A percentile compares a stretch with the other conserved stretches of the same genome.
phyloP scores from a whole-genome alignment of 2,113 vertebrate genomes.

The Onychorhynchus coronatus region DNA sequence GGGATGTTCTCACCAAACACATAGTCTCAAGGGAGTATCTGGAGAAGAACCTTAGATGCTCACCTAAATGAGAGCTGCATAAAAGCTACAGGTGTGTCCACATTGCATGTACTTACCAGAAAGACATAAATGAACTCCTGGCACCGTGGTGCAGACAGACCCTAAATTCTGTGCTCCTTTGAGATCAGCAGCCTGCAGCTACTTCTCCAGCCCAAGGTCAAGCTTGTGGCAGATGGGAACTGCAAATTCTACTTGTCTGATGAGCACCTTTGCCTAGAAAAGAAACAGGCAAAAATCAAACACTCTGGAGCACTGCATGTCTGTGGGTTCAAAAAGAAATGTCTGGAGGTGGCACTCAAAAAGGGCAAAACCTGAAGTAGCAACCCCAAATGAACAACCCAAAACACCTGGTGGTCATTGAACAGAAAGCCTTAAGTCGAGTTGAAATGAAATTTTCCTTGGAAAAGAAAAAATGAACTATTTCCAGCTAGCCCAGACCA shows the following conservation, averaged over 20 bases:
- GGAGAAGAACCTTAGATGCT: neutral
- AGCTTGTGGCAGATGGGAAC: neutral
- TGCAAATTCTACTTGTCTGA: neutral
- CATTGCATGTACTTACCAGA: neutral
- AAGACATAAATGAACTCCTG: neutral
- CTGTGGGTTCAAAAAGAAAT: neutral
- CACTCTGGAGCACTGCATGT: rapidly evolving
- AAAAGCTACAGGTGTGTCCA: neutral
- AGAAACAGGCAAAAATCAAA: neutral
- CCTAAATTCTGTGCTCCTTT: neutral
- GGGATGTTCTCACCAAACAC: neutral
- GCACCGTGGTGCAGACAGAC: neutral
- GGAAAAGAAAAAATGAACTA: neutral
- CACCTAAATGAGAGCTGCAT: neutral
- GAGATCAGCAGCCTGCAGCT: neutral
- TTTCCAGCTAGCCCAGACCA: neutral
- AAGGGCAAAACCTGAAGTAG: neutral
- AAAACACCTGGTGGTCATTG: neutral
- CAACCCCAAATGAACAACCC: neutral
- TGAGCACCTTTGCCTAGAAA: neutral
- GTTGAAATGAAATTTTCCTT: neutral
- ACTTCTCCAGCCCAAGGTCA: neutral
- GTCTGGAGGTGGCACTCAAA: neutral
- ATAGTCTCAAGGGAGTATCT: rapidly evolving
- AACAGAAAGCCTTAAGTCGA: neutral